phyloP scores from a whole-genome alignment of 2,113 vertebrate species.

The Aegotheles bennettii region DNA sequence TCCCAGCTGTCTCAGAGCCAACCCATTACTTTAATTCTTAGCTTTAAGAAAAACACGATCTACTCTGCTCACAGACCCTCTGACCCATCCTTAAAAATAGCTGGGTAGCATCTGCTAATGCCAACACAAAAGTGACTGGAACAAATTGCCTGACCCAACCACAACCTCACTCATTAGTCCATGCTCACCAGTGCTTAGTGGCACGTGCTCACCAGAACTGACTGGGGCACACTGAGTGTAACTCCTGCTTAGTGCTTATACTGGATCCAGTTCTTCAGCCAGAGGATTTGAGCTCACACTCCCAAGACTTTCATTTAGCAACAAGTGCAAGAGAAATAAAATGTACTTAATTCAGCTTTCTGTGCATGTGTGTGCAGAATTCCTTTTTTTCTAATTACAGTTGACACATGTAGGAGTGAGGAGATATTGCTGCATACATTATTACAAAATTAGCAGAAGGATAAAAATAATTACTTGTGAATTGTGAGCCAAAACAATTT shows the following conservation, averaged over 20 bases:
- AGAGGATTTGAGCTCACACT: not conserved
- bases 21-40: not conserved
- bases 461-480: not conserved
- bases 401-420: not conserved
- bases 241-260: not conserved
- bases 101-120: not conserved
- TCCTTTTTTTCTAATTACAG: not conserved
- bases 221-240: not conserved
- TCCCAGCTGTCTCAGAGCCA: not conserved
- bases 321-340: not conserved
- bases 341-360: not conserved
- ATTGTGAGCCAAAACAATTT: not conserved
- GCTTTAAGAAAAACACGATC: not conserved
- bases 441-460: not conserved
- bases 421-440: not conserved
- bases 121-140: not conserved
- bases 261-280: not conserved
- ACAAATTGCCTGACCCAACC: not conserved
- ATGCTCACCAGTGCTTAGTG: not conserved
- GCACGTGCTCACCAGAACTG: not conserved
- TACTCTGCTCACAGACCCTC: not conserved
- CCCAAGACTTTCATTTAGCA: not conserved
- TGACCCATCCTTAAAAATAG: not conserved
- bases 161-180: not conserved
- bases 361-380: accelerated